Conservation (phyloP, 2,888 invertebrate genomes). For the Tenthredo amoena region DNA sequence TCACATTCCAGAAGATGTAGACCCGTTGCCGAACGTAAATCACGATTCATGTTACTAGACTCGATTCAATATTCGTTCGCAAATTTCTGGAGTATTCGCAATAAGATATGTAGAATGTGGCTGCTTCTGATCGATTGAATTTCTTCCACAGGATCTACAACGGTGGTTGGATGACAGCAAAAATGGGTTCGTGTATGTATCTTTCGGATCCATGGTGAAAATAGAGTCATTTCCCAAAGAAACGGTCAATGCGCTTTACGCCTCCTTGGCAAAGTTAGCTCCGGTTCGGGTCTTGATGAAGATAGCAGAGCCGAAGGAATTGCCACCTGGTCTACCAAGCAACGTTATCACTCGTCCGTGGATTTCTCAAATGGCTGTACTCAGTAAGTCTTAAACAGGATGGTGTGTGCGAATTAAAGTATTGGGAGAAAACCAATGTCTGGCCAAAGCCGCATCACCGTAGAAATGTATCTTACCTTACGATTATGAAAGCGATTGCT, state of each 20-base stretch:
- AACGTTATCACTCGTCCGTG: conserved; percentile 65
- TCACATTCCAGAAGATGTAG: conserved; percentile 75
- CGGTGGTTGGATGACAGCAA: conserved; percentile 61
- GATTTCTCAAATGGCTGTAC: conserved; percentile 67
- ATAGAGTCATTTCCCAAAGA: conserved; percentile 65
- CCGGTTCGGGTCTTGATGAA: conserved; percentile 68
- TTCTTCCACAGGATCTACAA: conserved; percentile 61
- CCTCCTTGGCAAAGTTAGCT: conserved; percentile 64
- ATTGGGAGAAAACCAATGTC: background rate
- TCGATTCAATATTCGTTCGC: background rate
- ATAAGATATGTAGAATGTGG: background rate
- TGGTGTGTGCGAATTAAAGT: background rate
- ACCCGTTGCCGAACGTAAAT: conserved; percentile 60
- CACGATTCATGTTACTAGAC: conserved; percentile 62
- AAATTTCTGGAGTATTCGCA: background rate
- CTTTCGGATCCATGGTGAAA: conserved; percentile 68
- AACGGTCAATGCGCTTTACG: conserved; percentile 60
- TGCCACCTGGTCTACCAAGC: conserved; percentile 64
- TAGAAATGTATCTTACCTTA: background rate
- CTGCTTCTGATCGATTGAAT: background rate
- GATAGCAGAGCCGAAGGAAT: conserved; percentile 56
- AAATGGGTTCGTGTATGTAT: conserved; percentile 57
- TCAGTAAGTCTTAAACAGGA: conserved; percentile 60
- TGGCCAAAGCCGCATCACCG: background rate
- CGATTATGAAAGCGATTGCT: background rate